Percentiles rank a stretch among this genome's conserved stretches.
Evolutionary conservation across 2,113 vertebrate genomes (phyloP).

Genomic region (Sorex fumeus): DNA sequence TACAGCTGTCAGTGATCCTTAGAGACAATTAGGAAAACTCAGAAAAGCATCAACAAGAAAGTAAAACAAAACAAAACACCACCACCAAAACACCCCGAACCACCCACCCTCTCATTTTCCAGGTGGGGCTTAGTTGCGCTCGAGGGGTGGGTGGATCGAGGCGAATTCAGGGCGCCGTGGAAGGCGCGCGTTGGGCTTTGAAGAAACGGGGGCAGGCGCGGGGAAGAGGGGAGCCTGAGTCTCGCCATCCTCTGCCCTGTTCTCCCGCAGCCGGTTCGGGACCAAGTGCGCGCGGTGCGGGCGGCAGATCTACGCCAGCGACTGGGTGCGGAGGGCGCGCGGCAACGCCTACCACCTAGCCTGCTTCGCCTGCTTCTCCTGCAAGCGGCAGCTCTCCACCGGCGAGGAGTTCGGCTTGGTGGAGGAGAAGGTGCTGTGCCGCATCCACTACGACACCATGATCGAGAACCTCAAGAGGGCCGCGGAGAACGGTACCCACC

Average conservation of each 20-base stretch:
- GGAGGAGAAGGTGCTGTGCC: conserved; percentile 98
- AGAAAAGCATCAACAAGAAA: conserved; percentile 63
- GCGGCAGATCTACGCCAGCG: conserved; percentile 98
- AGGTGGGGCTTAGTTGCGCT: neutral
- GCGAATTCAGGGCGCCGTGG: neutral
- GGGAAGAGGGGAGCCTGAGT: neutral
- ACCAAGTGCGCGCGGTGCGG: conserved; percentile 98
- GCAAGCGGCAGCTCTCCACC: conserved; percentile 97
- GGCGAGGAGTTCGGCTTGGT: conserved; percentile 98
- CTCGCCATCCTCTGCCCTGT: conserved; percentile 2
- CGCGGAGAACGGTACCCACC: conserved; percentile 94
- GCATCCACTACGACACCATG: conserved; percentile 99
- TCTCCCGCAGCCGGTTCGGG: conserved; percentile 95
- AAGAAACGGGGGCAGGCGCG: accelerated
- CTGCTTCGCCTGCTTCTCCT: conserved; percentile 98
- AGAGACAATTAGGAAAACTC: conserved; percentile 45
- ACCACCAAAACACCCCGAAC: neutral
- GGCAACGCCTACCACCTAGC: conserved; percentile 98
- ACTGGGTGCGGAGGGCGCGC: conserved; percentile 97
- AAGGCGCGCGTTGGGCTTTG: neutral
- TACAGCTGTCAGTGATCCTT: neutral
- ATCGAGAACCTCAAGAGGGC: conserved; percentile 98
- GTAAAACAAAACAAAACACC: neutral
- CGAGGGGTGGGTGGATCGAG: neutral
- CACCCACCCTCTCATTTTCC: neutral